A percentile compares a stretch with the other conserved stretches of the same genome.
Evolutionary conservation across 2,797 vertebrate species (phyloP).

Genomic region (Eulemur mongoz): DNA sequence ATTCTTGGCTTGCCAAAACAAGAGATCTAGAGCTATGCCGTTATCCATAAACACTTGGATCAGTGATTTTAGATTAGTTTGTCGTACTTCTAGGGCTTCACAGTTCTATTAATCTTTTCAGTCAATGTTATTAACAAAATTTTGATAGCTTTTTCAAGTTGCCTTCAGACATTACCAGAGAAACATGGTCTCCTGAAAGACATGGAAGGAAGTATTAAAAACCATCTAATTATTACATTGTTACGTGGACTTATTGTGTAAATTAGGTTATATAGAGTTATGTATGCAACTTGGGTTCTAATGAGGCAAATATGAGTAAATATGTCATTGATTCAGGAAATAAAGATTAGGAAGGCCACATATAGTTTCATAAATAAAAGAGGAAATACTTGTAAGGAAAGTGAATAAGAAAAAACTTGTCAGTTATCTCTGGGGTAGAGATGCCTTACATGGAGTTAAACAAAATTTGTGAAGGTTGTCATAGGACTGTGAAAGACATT

Average conservation of each 20-base stretch:
- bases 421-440: neutral
- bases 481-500: neutral
- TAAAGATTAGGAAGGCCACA: neutral
- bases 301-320: neutral
- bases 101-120: neutral
- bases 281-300: neutral
- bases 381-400: slow-evolving; percentile 30
- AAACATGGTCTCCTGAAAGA: neutral
- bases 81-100: neutral
- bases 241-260: neutral
- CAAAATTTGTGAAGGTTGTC: neutral
- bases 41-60: neutral
- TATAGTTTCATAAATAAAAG: neutral
- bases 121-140: neutral
- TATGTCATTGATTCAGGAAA: neutral
- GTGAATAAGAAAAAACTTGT: neutral
- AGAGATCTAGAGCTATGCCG: neutral
- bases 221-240: neutral
- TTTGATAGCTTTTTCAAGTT: slow-evolving; percentile 40
- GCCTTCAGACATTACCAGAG: neutral
- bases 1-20: neutral
- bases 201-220: slow-evolving; percentile 16
- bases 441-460: neutral
- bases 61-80: neutral
- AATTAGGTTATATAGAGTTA: neutral